A percentile compares a stretch with the other conserved stretches of the same genome.
phyloP scores from a whole-genome alignment of 2,113 vertebrate genomes.

The Tautogolabrus adspersus region DNA sequence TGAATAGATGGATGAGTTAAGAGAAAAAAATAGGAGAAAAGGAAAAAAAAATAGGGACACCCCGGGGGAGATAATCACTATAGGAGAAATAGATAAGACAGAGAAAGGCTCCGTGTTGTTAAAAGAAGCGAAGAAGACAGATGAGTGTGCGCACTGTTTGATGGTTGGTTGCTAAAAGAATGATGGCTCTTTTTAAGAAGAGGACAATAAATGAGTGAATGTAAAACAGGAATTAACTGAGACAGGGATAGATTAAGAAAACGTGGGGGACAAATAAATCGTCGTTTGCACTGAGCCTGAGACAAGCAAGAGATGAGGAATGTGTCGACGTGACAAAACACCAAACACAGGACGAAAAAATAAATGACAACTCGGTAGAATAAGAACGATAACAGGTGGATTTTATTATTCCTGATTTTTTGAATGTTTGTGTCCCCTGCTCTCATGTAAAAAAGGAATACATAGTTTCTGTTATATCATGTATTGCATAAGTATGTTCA shows the following conservation, averaged over 20 bases:
- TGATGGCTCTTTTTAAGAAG: conserved; percentile 34
- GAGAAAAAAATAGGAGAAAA: neutral
- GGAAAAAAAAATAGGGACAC: neutral
- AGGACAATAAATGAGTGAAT: conserved; percentile 34
- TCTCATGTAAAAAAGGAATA: too few relatives aligned
- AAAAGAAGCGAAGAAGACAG: neutral
- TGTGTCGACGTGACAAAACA: conserved; percentile 18
- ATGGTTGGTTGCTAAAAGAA: conserved; percentile 25
- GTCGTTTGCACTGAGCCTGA: conserved; percentile 33
- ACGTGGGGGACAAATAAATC: conserved; percentile 22
- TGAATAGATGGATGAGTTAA: conserved; percentile 12
- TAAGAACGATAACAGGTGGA: neutral
- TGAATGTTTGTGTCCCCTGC: neutral
- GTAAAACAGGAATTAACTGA: conserved; percentile 40
- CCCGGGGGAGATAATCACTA: neutral
- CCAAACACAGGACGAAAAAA: neutral
- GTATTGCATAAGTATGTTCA: too few relatives aligned
- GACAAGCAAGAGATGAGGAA: conserved; percentile 9
- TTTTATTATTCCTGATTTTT: neutral
- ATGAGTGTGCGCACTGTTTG: conserved; percentile 1
- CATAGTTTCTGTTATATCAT: too few relatives aligned
- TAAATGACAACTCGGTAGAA: neutral
- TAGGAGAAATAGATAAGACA: neutral
- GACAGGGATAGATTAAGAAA: conserved; percentile 50
- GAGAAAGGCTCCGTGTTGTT: neutral